Evolutionary conservation across 2,113 vertebrate species (phyloP).

Genomic region (Myanophis thanlyinensis): DNA sequence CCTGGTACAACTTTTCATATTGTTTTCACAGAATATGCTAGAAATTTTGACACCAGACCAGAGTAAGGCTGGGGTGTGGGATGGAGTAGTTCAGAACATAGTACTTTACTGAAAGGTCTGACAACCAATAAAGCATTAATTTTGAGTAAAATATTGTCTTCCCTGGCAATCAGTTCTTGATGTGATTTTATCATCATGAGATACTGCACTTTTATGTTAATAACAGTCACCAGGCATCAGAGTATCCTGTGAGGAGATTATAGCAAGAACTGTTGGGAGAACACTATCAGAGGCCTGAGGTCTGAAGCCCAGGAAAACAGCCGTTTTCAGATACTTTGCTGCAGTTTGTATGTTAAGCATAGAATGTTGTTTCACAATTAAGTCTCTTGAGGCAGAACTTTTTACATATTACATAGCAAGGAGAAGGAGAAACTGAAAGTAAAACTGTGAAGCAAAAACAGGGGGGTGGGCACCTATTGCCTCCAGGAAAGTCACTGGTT

Average conservation of each 20-base stretch:
- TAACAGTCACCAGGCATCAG: background rate
- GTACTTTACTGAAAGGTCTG: background rate
- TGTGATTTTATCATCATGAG: background rate
- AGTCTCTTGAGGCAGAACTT: background rate
- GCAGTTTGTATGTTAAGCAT: background rate
- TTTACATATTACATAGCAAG: background rate
- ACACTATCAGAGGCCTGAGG: too few species aligned
- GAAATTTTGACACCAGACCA: background rate
- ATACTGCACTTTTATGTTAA: background rate
- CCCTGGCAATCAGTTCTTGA: background rate
- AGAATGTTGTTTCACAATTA: background rate
- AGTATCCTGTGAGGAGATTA: background rate
- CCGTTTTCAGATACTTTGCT: background rate
- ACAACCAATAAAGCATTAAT: background rate
- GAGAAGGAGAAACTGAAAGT: slow-evolving; percentile 7
- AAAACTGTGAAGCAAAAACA: background rate
- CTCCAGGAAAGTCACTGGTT: background rate
- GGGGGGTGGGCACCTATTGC: slow-evolving; percentile 4
- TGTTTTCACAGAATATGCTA: background rate
- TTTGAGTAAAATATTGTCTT: background rate
- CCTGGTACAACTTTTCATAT: background rate
- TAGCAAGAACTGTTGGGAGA: background rate
- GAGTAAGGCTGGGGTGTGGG: background rate
- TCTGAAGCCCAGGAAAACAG: background rate
- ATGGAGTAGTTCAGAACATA: background rate